These are phyloP conservation scores for cattle (Bos taurus) DNA, from an alignment of 2,113 vertebrate species.

Conservation along the genomic window DNA sequence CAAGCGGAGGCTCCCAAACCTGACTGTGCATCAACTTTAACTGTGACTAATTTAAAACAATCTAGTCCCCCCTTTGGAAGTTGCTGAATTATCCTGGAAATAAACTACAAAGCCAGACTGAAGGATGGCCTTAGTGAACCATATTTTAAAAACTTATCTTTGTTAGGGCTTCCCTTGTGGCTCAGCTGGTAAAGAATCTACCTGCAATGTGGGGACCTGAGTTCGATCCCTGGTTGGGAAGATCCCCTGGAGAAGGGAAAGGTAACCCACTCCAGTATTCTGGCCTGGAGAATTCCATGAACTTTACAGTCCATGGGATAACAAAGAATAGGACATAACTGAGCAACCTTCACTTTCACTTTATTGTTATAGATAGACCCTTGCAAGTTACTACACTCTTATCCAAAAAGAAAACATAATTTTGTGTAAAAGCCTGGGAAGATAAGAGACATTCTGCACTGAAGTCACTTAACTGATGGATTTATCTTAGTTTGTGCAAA, in stretches of 20 bases:
- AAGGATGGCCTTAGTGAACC: background rate
- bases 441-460: background rate
- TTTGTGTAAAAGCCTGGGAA: background rate
- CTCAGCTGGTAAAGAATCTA: background rate
- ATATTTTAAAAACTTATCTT: background rate
- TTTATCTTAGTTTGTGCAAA: background rate
- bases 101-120: background rate
- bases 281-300: background rate
- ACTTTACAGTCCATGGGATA: background rate
- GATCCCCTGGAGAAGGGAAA: background rate
- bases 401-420: background rate
- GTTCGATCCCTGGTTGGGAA: background rate
- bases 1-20: background rate
- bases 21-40: background rate
- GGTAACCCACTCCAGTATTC: background rate
- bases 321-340: background rate
- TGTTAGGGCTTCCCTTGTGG: background rate
- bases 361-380: background rate
- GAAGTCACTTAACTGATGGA: background rate
- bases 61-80: background rate
- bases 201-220: background rate
- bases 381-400: background rate
- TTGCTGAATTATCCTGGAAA: background rate
- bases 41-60: background rate
- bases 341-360: background rate